Base-by-base conservation (phyloP, 2,113 vertebrate genomes). In the Candoia aspera region DNA sequence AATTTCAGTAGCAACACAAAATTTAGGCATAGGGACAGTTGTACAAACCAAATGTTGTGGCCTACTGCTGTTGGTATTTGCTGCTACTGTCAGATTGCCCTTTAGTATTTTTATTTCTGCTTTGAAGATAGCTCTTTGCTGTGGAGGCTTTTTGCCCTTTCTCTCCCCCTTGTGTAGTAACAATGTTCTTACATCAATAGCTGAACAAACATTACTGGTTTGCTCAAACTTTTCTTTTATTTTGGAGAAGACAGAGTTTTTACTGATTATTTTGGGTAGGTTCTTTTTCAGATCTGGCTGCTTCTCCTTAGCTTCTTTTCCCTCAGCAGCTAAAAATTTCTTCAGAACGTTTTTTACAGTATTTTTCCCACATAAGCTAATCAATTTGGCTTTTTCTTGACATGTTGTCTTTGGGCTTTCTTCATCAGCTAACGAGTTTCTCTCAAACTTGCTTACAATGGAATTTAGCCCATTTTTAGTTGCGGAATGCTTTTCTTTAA, bases 191-290 rank as follows among this genome's bases (percentile, higher is more conserved):
- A 95, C 93, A 0, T 96, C 89, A 13, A 95, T 79, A 19, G 97
- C 96, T 0, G 97, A 97, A 68, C 96, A 94, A 26, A 98, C 95
- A 49, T 95, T 93, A 33, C 97, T 91, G 0, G 95, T 97, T 92
- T 96, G 97, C 92, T 99, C 98, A 93, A 99, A 99, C 59, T 93
- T 97, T 57, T 98, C 98, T 95, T 98, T 98, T 86, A 99, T 92
- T 54, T 93, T 97, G 26, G 97, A 97, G 1, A 98, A 93, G 42
- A 98, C 94, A 0, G 96, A 95, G 62, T 96, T 96, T 95, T 21
- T 98, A 90, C 96, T 88, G 89, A 94, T n/a, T 62, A 93, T 93
- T 95, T 97, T 96, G 0, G 96, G 96, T 90, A 94, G 86, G 64
- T 88, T 93, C 19, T 93, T 95, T 88, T 91, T 93, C 89, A 79